A percentile compares a stretch with the other conserved stretches of the same genome.
phyloP scores from a whole-genome alignment of 2,113 vertebrate genomes.

The Alethe castanea region DNA sequence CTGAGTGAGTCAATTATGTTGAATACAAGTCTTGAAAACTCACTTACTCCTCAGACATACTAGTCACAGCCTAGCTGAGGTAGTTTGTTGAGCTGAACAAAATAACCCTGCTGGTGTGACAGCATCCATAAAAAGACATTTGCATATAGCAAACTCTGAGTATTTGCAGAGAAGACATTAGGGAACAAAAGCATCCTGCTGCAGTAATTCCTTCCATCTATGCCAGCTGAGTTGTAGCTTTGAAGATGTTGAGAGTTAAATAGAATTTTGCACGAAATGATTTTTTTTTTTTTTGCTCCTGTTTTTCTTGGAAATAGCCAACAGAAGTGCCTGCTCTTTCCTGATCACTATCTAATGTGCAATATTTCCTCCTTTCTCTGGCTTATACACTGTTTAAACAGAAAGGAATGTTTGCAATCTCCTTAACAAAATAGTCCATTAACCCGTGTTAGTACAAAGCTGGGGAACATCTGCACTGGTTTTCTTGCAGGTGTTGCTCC shows the following conservation, averaged over 20 bases:
- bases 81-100: background rate
- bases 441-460: background rate
- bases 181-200: background rate
- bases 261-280: background rate
- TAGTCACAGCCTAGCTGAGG: background rate
- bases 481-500: background rate
- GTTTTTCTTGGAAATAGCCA: background rate
- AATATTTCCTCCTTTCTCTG: background rate
- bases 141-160: background rate
- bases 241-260: background rate
- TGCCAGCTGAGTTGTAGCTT: background rate
- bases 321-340: background rate
- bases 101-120: background rate
- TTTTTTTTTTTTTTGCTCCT: background rate
- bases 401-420: background rate
- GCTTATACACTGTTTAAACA: background rate
- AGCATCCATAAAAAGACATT: background rate
- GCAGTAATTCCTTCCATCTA: background rate
- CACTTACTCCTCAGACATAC: background rate
- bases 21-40: background rate
- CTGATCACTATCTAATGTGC: background rate
- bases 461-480: background rate
- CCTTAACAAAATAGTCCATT: background rate
- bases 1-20: background rate
- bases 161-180: background rate